Conservation (phyloP, 2,113 vertebrate genomes). For the Strix aluco region DNA sequence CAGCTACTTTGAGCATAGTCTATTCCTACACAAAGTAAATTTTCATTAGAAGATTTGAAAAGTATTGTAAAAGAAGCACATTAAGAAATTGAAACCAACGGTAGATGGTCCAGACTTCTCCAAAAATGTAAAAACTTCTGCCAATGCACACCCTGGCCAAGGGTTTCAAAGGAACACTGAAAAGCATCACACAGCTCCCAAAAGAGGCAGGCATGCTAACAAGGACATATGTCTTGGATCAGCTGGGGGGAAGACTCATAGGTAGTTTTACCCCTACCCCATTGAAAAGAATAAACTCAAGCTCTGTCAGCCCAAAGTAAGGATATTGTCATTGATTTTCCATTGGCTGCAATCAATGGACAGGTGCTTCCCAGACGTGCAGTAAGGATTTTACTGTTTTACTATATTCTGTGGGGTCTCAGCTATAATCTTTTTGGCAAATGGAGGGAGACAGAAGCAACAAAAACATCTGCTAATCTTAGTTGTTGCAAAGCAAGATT, state of each 20-base stretch:
- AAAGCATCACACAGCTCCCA: not conserved
- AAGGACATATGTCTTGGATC: not conserved
- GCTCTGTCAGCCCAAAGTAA: not conserved
- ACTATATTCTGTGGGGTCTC: not conserved
- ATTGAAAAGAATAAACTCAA: not conserved
- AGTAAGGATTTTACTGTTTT: not conserved
- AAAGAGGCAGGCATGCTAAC: not conserved
- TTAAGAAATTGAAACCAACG: not conserved
- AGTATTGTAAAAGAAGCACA: not conserved
- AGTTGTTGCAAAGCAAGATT: not conserved
- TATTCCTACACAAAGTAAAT: not conserved
- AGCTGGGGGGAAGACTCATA: not conserved
- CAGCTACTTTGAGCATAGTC: not conserved
- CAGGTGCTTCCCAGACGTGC: not conserved
- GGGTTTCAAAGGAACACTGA: not conserved
- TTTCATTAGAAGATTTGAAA: not conserved
- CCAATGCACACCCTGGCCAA: not conserved
- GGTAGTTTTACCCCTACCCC: not conserved
- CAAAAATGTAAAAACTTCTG: slow-evolving; percentile 1
- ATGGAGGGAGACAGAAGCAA: not conserved
- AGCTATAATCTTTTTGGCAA: not conserved
- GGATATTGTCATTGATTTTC: not conserved
- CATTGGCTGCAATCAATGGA: not conserved
- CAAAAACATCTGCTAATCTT: not conserved
- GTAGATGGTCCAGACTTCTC: not conserved